Evolutionary conservation across 1,140 invertebrate genomes (phyloP), one percentile per base, ranked within the genome.

Genomic region (Rhagoletis zephyria): DNA sequence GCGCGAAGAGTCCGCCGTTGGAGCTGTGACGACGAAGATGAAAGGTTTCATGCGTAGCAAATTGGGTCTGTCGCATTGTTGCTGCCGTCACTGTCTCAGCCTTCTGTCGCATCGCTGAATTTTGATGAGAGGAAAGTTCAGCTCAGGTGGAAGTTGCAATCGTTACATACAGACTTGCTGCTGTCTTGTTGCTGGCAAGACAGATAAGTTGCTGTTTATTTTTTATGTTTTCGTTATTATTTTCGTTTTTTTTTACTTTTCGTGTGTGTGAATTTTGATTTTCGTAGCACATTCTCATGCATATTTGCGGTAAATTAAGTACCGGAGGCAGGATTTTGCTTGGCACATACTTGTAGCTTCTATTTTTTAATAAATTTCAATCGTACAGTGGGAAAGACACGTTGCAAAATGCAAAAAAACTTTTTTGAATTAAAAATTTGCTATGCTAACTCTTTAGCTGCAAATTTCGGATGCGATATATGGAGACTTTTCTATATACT

Each of bases 101-200:
- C 48, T 6, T 10, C 6, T 86, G 85, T 60, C 85, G 19, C 85
- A 63, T 45, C 61, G 48, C 45, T 63, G 85, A 86, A 86, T 86
- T 86, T 86, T 86, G 85, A 86, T 86, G 85, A 86, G 85, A 86
- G 85, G 30, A 86, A 86, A 86, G 85, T 86, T 86, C 74, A 59
- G n/a, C 74, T 51, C n/a, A 2, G 19, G 5, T 86, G 61, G 59
- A 61, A 60, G 59, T 64, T 85, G 60, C 40, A 14, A 42, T 5
- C 7, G 12, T 74, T 74, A 7, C 45, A 3, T 74, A 7, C 67
- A 30, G 10, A 14, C 6, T n/a, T 48, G 30, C 30, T 30, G 30
- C 30, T 30, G 30, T n/a, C 45, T 74, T 74, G 16, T 14, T 14
- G 16, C n/a, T 16, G 4, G n/a, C 45, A 51, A 74, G 7, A 51